Evolutionary conservation across 2,888 invertebrate genomes (phyloP).

Genomic region (Agapetus fuscipes): DNA sequence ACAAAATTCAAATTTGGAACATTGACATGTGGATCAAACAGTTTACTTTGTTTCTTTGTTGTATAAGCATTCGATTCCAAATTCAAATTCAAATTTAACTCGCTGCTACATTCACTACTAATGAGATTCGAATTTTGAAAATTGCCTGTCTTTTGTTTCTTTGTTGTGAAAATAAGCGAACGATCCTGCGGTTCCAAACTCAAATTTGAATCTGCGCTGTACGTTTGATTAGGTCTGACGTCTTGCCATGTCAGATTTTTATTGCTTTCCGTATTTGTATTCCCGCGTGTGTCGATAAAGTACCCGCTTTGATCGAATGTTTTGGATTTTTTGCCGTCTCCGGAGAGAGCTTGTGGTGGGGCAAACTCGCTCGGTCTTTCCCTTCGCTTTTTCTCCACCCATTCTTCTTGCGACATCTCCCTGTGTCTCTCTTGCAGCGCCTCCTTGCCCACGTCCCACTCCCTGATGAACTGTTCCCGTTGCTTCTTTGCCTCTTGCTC

Average conservation of each 20-base stretch:
- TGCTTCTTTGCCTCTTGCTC: slow-evolving; percentile 42
- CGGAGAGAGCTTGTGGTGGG: slow-evolving; percentile 35
- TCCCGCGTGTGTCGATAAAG: slow-evolving; percentile 23
- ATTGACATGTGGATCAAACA: not conserved
- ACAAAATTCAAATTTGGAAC: slow-evolving; percentile 5
- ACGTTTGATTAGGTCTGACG: slow-evolving; percentile 29
- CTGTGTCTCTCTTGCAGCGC: slow-evolving; percentile 25
- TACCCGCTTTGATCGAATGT: slow-evolving; percentile 33
- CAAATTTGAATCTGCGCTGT: not conserved
- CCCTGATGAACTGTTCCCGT: slow-evolving; percentile 49
- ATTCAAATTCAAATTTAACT: slow-evolving; percentile 1
- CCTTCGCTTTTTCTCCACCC: slow-evolving; percentile 62
- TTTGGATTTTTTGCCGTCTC: slow-evolving; percentile 2
- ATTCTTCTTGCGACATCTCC: slow-evolving; percentile 67
- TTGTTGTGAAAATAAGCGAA: slow-evolving; percentile 28
- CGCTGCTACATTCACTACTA: slow-evolving; percentile 11
- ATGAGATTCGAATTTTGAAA: no score
- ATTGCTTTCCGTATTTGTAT: slow-evolving; percentile 4
- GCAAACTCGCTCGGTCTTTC: slow-evolving; percentile 72
- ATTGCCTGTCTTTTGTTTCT: no score
- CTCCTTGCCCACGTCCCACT: slow-evolving; percentile 67
- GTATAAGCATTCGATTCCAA: not conserved
- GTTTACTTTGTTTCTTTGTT: not conserved
- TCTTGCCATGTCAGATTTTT: slow-evolving; percentile 33
- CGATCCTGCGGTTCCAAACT: slow-evolving; percentile 20